Base-by-base conservation (phyloP, 2,113 vertebrate genomes). In the Pseudorectes ferrugineus region DNA sequence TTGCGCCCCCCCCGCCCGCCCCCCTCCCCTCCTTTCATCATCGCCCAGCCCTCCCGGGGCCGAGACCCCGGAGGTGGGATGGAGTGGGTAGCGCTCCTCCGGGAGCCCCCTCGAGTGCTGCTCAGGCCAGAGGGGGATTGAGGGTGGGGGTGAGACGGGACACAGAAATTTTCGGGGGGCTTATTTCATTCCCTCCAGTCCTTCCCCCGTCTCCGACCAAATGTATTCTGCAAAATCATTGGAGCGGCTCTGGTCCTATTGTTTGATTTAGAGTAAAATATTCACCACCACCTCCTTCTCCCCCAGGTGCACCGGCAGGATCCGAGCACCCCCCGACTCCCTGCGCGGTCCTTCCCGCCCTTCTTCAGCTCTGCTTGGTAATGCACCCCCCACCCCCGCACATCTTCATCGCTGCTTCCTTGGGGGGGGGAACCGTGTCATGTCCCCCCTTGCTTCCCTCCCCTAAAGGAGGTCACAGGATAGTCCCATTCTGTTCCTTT, bases 261-360 rank as follows among this genome's bases (percentile, higher is more conserved):
- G 86, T 93, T 92, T 85, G n/a, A 77, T 73, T 94, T 84, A 46
- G 45, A 70, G 76, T 71, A 89, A 89, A 95, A 95, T 89, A 89
- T 87, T 73, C 59, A 83, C 54, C 11, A 24, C 11, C 38, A 6
- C 28, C 40, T 18, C 38, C 40, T 11, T 14, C 43, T 21, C 74
- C 17, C 21, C 15, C 24, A 23, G 51, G 25, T 79, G 55, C 29
- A 58, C 42, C 10, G 20, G 77, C 42, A 57, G 59, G 61, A 91
- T 54, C 77, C 7, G 8, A 21, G 23, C 13, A n/a, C 6, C 42
- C 24, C 28, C 20, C 4, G 9, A 2, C 21, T 38, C 36, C 19
- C 48, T 22, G 36, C 31, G 26, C 3, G 21, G 13, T 70, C 65
- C 88, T 74, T 80, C 49, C 73, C 26, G 12, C 70, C 59, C 77